phyloP scores from a whole-genome alignment of 2,113 vertebrate species.

The Melanotaenia duboulayi region DNA sequence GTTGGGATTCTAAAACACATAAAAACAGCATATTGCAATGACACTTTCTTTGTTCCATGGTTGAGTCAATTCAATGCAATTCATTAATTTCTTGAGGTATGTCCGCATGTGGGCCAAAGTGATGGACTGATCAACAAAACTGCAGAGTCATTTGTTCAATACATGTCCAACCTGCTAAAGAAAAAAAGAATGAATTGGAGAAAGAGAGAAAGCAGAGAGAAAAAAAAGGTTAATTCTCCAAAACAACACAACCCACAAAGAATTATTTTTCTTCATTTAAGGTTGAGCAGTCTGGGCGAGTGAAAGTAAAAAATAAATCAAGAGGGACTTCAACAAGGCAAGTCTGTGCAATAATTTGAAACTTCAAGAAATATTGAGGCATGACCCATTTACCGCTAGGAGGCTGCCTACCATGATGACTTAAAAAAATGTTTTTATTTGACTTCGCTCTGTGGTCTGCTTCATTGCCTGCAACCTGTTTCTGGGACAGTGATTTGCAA shows the following conservation, averaged over 20 bases:
- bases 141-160: not conserved
- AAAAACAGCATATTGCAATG: no score
- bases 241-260: constrained; percentile 38
- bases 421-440: constrained; percentile 65
- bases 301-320: constrained; percentile 31
- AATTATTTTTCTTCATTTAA: constrained; percentile 25
- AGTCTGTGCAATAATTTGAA: constrained; percentile 75
- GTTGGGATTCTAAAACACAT: not conserved
- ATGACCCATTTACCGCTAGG: constrained; percentile 72
- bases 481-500: constrained; percentile 58
- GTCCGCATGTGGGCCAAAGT: not conserved
- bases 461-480: constrained; percentile 59
- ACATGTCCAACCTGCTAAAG: not conserved
- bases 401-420: constrained; percentile 51
- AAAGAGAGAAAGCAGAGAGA: not conserved
- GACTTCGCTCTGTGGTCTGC: constrained; percentile 54
- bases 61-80: not conserved
- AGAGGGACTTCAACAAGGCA: constrained; percentile 64
- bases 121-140: not conserved
- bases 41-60: no score
- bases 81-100: not conserved
- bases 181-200: not conserved
- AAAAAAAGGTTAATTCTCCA: constrained; percentile 17
- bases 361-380: constrained; percentile 70
- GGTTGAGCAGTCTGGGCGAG: no score